Evolutionary conservation across 2,888 invertebrate genomes (phyloP), one percentile per base, ranked within the genome.

Genomic region (Habrosyne pyritoides): DNA sequence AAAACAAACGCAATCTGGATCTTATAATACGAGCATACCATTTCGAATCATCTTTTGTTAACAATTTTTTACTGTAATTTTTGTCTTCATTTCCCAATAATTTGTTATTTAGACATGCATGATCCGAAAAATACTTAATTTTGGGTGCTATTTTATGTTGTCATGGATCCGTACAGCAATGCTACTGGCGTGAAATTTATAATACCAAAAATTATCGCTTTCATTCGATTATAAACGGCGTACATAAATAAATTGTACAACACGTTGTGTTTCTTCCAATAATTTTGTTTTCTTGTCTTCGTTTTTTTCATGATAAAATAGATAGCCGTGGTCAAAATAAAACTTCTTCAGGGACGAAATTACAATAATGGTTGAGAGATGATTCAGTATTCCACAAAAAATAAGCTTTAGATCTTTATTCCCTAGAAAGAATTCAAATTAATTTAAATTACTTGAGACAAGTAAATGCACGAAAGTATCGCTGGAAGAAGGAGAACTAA

Each of bases 391-490:
- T 70, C 67, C 66, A 65, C 61, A 67, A 64, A 62, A 69, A 69
- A 56, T 64, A 68, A 71, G 69, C 64, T 61, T 55, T 48, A 62
- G 58, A 67, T 70, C 69, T 71, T 69, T 70, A 74, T 75, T 70
- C 66, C 64, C 61, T 61, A 71, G 73, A 81, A 86, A 84, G 86
- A 85, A 87, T 87, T 86, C 81, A 83, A 87, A 87, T 87, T 87
- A 86, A 87, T 87, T 87, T 81, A 86, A 87, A 86, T 87, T 86
- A 85, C 83, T 86, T 79, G 66, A 81, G 80, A 84, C 83, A 86
- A 78, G 77, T 77, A 78, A 89, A 87, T 86, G 89, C 87, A 89
- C 87, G 86, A 86, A 90, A 90, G 91, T 90, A 89, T 87, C 79
- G 86, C 80, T 81, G 77, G 85, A 84, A 86, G 84, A 78, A 87